Evolutionary conservation across 2,113 vertebrate species (phyloP).

Genomic region (Mesocricetus auratus): DNA sequence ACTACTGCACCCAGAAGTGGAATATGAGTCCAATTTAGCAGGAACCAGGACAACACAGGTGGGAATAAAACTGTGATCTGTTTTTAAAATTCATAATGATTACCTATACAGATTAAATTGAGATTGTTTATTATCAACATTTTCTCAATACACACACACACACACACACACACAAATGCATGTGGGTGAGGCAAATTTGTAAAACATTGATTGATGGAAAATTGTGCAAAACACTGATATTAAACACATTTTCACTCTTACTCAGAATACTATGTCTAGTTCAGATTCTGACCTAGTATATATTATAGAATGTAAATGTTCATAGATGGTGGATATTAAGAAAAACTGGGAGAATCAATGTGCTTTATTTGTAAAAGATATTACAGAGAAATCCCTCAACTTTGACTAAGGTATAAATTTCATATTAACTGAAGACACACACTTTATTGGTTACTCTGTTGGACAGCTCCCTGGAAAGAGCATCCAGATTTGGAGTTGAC

Average conservation of each 20-base stretch:
- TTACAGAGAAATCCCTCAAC: conserved; percentile 32
- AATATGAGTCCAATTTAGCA: neutral
- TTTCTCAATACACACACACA: neutral
- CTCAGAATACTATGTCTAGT: conserved; percentile 32
- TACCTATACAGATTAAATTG: neutral
- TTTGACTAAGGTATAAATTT: conserved; percentile 44
- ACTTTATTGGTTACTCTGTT: conserved; percentile 54
- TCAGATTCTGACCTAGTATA: conserved; percentile 11
- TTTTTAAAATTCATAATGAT: conserved; percentile 43
- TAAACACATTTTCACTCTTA: conserved; percentile 4
- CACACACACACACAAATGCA: neutral
- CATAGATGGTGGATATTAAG: conserved; percentile 14
- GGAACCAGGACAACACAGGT: neutral
- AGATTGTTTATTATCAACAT: neutral
- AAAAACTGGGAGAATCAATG: neutral
- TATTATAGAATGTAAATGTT: neutral
- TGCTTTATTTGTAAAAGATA: conserved; percentile 56
- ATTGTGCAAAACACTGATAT: neutral
- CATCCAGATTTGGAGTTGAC: conserved; percentile 8
- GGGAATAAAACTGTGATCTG: neutral
- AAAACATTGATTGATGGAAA: no score
- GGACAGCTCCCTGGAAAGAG: conserved; percentile 69
- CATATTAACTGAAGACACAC: conserved; percentile 52
- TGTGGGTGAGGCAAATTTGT: no score
- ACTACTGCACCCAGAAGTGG: neutral